phyloP scores from a whole-genome alignment of 1,140 invertebrate genomes.

The Frieseomelitta varia region DNA sequence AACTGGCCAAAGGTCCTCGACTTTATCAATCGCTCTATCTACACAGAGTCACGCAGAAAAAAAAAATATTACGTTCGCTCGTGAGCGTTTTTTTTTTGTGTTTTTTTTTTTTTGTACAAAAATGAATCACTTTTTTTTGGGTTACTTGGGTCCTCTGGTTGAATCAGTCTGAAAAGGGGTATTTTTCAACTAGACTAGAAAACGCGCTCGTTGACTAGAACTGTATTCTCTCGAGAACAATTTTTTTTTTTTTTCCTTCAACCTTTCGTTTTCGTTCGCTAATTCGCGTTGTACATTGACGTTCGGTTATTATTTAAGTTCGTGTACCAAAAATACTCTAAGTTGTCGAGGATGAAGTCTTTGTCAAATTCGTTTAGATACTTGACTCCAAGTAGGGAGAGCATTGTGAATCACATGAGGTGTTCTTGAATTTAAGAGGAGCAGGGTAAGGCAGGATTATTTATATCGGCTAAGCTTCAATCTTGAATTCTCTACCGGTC shows the following conservation, averaged over 20 bases:
- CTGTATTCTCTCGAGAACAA: not conserved
- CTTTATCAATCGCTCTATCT: constrained; percentile 36
- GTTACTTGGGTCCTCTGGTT: not conserved
- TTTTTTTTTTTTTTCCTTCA: not conserved
- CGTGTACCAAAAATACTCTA: constrained; percentile 10
- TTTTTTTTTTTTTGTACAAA: constrained; percentile 5
- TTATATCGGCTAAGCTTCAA: too few species aligned
- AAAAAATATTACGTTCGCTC: constrained; percentile 14
- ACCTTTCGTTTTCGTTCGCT: not conserved
- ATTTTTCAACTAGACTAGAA: constrained; percentile 3
- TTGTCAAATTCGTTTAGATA: not conserved
- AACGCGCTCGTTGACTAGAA: not conserved
- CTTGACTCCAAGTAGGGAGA: constrained; percentile 26
- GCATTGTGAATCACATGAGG: not conserved
- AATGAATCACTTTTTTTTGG: not conserved
- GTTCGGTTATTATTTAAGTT: not conserved
- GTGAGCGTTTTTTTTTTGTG: not conserved
- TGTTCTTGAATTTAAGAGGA: not conserved
- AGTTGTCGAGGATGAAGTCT: not conserved
- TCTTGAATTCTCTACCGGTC: too few species aligned
- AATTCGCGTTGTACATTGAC: not conserved
- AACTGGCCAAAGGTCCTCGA: constrained; percentile 39
- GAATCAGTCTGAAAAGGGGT: constrained; percentile 32
- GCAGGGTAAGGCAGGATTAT: too few species aligned
- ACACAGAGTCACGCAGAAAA: constrained; percentile 22